Evolutionary conservation across 2,113 vertebrate species (phyloP), one percentile per base, ranked within the genome.

Genomic region (Rhinogobius similis): DNA sequence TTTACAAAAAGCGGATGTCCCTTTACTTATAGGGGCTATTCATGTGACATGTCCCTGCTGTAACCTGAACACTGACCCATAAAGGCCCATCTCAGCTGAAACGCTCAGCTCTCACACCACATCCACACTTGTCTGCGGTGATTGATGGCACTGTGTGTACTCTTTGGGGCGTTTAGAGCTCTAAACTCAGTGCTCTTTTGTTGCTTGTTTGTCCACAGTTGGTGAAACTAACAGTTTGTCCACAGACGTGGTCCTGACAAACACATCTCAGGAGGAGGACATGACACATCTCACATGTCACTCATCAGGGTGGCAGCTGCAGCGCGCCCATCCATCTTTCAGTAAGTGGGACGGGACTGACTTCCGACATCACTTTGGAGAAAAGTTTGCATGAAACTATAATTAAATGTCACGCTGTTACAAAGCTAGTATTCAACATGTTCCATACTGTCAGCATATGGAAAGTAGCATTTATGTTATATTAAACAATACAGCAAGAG

Each of bases 281-380:
- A 85, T 77, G 83, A 87, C 88, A 85, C 87, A 85, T 91, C 80
- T 90, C 78, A 80, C 80, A 84, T 90, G 91, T 91, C 92, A 92
- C 79, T 91, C 90, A 90, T 68, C 85, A 76, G 81, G 77, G 81
- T 65, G 65, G 63, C 79, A 78, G 82, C 77, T 81, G 79, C 90
- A 86, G 86, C 29, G 67, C 74, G 65, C 71, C 70, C 79, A 90
- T 89, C 87, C 84, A 84, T 91, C 90, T 90, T 87, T 85, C 68
- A 74, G 78, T 87, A 82, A 90, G 82, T 76, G 71, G 75, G 84
- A 87, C 78, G 78, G 73, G 68, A 85, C 76, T 72, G 67, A 85
- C 82, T 87, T 85, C 78, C 73, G 80, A 82, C 72, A 65, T 81
- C 77, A 79, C 78, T 79, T 86, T 77, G 68, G 76, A 76, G 61